These are phyloP conservation scores for Onychostoma macrolepis DNA, from an alignment of 2,113 vertebrate species.

Conservation along the genomic window DNA sequence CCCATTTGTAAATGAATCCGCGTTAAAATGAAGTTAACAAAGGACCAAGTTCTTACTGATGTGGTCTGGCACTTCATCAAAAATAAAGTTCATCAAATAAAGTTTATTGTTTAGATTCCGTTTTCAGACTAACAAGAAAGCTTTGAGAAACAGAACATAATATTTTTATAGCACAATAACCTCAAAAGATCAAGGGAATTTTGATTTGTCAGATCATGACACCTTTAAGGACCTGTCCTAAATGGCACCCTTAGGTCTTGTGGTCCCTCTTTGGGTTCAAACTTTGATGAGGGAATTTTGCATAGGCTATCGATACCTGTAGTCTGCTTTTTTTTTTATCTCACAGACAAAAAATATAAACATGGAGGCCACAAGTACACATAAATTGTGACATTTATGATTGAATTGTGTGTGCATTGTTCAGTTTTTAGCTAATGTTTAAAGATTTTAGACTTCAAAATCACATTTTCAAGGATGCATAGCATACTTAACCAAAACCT, in stretches of 20 bases:
- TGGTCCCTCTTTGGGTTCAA: background rate
- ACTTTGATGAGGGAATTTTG: background rate
- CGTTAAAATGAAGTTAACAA: no score
- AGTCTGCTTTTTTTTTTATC: background rate
- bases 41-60: no score
- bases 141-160: no score
- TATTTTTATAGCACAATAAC: no score
- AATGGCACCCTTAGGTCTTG: background rate
- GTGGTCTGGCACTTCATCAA: no score
- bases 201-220: no score
- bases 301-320: background rate
- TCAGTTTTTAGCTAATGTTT: background rate
- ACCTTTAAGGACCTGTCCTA: background rate
- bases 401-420: background rate
- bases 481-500: background rate
- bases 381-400: background rate
- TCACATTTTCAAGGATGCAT: background rate
- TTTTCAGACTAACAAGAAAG: no score
- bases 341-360: background rate
- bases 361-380: background rate
- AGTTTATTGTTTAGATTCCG: no score
- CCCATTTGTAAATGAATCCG: no score
- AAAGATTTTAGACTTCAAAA: background rate
- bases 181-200: no score
- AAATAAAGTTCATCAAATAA: no score